These are phyloP conservation scores for Megaustenia siamemsis DNA, from an alignment of 2,888 invertebrate genomes.

Conservation along the genomic window DNA sequence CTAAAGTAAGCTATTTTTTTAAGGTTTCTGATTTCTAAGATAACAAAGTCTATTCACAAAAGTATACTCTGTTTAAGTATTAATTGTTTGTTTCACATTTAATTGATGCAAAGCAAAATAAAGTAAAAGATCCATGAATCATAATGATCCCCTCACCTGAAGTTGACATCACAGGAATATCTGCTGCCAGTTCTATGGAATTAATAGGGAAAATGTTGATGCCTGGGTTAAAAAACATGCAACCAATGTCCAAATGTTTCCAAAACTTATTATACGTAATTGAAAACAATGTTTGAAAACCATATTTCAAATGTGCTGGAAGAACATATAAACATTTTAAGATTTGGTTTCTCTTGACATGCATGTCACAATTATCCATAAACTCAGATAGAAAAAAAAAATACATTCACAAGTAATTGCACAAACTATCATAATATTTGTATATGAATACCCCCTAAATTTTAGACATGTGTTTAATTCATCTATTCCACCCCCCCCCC, in stretches of 20 bases:
- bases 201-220: slow-evolving; percentile 15
- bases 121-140: background rate
- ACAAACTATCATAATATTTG: no score
- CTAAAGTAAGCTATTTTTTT: no score
- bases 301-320: background rate
- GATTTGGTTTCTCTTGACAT: background rate
- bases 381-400: background rate
- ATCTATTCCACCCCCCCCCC: no score
- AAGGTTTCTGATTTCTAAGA: no score
- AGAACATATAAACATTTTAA: slow-evolving; percentile 9
- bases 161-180: slow-evolving; percentile 53
- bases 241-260: slow-evolving; percentile 11
- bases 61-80: background rate
- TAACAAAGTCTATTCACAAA: no score
- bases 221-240: slow-evolving; percentile 3
- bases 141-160: slow-evolving; percentile 47
- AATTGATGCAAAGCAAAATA: background rate
- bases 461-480: no score
- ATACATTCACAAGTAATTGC: background rate
- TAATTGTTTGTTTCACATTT: background rate
- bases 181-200: slow-evolving; percentile 50
- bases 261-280: background rate
- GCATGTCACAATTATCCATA: background rate
- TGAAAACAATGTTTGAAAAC: background rate
- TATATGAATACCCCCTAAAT: no score